A percentile compares a stretch with the other conserved stretches of the same genome.
Conservation (phyloP, 2,888 invertebrate species). For the Apocheima hispidaria region DNA sequence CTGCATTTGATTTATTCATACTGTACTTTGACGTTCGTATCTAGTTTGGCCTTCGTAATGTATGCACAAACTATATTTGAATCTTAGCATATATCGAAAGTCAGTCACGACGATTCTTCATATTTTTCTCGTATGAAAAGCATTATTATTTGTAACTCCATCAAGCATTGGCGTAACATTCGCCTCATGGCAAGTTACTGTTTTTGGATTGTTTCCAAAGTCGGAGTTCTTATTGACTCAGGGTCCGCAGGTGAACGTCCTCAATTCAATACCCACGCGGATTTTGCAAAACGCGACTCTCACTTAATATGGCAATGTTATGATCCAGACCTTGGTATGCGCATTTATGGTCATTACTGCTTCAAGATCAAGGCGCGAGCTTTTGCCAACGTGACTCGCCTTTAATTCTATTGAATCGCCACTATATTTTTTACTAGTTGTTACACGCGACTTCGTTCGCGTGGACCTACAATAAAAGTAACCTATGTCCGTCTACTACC, state of each 20-base stretch:
- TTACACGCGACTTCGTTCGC: no score
- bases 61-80: slow-evolving; percentile 13
- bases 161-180: slow-evolving; percentile 29
- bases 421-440: slow-evolving; percentile 39
- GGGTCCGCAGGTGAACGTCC: slow-evolving; percentile 74
- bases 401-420: slow-evolving; percentile 45
- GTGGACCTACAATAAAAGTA: no score
- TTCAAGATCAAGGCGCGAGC: slow-evolving; percentile 57
- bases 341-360: slow-evolving; percentile 62
- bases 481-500: no score
- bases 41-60: slow-evolving; percentile 29
- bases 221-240: slow-evolving; percentile 62
- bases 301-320: slow-evolving; percentile 54
- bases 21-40: slow-evolving; percentile 29
- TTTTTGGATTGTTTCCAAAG: slow-evolving; percentile 75
- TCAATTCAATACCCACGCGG: slow-evolving; percentile 66
- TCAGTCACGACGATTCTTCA: slow-evolving; percentile 20
- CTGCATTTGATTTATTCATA: slow-evolving; percentile 36
- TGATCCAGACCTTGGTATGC: slow-evolving; percentile 46
- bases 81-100: slow-evolving; percentile 4
- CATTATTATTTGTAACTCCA: slow-evolving; percentile 30
- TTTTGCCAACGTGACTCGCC: slow-evolving; percentile 49
- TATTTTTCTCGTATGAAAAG: slow-evolving; percentile 20
- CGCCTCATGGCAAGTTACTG: slow-evolving; percentile 55
- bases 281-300: slow-evolving; percentile 52